Evolutionary conservation across 2,113 vertebrate species (phyloP).

Genomic region (Arvicanthis niloticus): DNA sequence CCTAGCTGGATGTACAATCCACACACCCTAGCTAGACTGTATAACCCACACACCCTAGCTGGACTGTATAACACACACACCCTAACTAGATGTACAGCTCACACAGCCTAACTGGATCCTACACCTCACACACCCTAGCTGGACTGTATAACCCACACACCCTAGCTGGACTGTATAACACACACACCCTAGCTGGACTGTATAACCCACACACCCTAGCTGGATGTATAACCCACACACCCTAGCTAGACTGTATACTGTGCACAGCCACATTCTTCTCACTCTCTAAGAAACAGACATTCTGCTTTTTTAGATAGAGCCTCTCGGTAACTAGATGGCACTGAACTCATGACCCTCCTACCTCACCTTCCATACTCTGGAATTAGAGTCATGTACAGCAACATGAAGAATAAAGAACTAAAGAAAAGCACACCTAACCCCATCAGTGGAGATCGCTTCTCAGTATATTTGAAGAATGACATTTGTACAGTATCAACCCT

Average conservation of each 20-base stretch:
- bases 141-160: not conserved
- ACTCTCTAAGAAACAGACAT: conserved; percentile 10
- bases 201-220: not conserved
- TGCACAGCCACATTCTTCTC: not conserved
- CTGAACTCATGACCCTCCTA: not conserved
- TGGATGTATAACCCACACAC: not conserved
- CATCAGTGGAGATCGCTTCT: not conserved
- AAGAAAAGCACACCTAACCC: not conserved
- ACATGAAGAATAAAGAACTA: not conserved
- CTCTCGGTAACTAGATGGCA: not conserved
- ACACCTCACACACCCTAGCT: not conserved
- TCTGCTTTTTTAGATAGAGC: not conserved
- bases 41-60: not conserved
- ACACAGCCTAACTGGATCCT: not conserved
- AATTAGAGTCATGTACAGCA: not conserved
- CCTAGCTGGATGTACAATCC: not conserved
- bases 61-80: not conserved
- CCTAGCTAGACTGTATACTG: not conserved
- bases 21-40: not conserved
- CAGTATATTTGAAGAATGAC: not conserved
- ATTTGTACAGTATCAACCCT: not conserved
- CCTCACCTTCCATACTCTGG: not conserved
- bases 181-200: not conserved
- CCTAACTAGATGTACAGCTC: not conserved
- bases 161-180: not conserved